These are phyloP conservation scores for Platichthys flesus DNA, from an alignment of 2,113 vertebrate species.

Conservation along the genomic window DNA sequence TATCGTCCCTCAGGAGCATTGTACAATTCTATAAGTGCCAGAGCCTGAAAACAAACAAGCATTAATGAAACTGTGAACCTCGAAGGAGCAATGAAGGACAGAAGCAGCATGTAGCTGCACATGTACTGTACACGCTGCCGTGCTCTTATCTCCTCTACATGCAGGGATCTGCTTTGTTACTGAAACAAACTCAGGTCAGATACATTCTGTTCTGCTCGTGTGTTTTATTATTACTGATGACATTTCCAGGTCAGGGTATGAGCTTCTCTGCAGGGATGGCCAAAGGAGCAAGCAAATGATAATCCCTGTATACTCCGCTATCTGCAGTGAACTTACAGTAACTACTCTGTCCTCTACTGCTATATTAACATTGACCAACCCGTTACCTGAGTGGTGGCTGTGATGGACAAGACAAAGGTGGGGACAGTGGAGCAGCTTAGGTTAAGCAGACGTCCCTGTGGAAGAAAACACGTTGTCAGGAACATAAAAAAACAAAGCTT, in stretches of 20 bases:
- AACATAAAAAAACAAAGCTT: neutral
- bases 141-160: neutral
- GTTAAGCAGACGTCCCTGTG: constrained; percentile 95
- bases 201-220: neutral
- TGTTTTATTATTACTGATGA: neutral
- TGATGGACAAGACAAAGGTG: constrained; percentile 98
- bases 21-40: constrained; percentile 96
- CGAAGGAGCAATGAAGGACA: neutral
- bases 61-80: neutral
- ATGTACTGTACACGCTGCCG: neutral
- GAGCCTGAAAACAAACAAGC: constrained; percentile 82
- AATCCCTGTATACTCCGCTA: neutral
- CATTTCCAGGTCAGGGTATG: constrained; percentile 17
- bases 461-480: neutral
- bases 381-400: constrained; percentile 95
- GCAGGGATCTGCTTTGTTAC: neutral
- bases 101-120: neutral
- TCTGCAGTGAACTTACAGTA: neutral
- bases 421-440: constrained; percentile 98
- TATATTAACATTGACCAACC: neutral
- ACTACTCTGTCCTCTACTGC: neutral
- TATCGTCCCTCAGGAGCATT: constrained; percentile 97
- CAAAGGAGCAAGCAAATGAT: neutral
- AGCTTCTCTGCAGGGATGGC: constrained; percentile 4
- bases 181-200: constrained; percentile 1